These are phyloP conservation scores for Drosophila miranda DNA, from an alignment of 1,140 invertebrate genomes.

Conservation along the genomic window DNA sequence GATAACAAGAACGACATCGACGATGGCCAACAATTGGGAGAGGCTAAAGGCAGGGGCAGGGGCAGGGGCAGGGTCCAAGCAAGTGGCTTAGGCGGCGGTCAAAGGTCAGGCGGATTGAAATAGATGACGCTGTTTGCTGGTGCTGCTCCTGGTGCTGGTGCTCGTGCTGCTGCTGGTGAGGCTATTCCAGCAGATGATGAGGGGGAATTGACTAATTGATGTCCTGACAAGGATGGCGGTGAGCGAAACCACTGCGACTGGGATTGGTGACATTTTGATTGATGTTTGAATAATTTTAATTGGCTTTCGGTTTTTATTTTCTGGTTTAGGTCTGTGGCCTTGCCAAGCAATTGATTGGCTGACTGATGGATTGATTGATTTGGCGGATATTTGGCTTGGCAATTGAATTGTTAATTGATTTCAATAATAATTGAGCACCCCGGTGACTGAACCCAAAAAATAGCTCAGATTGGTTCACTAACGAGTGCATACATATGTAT, in stretches of 20 bases:
- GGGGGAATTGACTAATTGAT: conserved; percentile 35
- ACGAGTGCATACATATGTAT: no score
- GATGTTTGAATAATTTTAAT: conserved; percentile 69
- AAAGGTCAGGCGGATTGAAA: conserved; percentile 32
- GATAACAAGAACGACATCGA: neutral
- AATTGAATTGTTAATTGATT: conserved; percentile 54
- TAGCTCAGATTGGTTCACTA: no score
- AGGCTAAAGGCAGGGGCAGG: conserved; percentile 2
- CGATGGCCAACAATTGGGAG: neutral
- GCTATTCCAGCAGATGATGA: neutral
- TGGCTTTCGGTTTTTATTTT: conserved; percentile 32
- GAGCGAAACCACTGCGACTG: neutral
- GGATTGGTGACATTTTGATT: conserved; percentile 64
- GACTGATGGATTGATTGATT: conserved; percentile 27
- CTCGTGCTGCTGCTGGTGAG: neutral
- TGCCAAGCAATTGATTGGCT: conserved; percentile 29
- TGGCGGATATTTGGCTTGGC: conserved; percentile 44
- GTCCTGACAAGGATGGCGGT: neutral
- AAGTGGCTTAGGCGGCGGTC: conserved; percentile 21
- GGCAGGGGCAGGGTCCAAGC: conserved; percentile 3
- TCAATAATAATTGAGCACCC: no score
- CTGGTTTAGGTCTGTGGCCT: conserved; percentile 1
- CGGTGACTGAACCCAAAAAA: no score
- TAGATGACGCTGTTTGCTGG: conserved; percentile 30
- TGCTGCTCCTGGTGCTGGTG: conserved; percentile 6